phyloP scores from a whole-genome alignment of 2,113 vertebrate species.

The Myotis davidii region DNA sequence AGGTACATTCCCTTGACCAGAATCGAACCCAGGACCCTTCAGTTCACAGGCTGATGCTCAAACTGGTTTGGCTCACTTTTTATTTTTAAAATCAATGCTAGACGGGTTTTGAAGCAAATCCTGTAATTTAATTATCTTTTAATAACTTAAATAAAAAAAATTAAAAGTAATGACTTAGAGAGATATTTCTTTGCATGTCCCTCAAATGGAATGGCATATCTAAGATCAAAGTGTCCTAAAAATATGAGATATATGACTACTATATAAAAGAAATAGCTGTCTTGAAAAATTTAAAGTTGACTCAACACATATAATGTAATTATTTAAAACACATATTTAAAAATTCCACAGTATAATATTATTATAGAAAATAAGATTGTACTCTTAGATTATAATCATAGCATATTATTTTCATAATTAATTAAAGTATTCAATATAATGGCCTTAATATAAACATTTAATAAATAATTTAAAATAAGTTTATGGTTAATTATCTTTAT shows the following conservation, averaged over 20 bases:
- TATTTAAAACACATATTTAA: not conserved
- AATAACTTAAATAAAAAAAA: not conserved
- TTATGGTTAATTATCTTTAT: not conserved
- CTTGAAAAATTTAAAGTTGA: not conserved
- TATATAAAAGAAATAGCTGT: not conserved
- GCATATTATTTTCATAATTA: not conserved
- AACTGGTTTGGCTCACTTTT: not conserved
- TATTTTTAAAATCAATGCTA: not conserved
- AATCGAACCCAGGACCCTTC: too few relatives aligned
- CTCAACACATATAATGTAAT: not conserved
- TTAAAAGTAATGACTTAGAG: not conserved
- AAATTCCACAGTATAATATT: not conserved
- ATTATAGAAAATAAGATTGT: not conserved
- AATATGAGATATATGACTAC: not conserved
- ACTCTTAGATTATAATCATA: not conserved
- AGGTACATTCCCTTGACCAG: too few relatives aligned
- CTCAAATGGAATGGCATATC: not conserved
- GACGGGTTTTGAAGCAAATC: not conserved
- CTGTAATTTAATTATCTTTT: not conserved
- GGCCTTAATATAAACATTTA: not conserved
- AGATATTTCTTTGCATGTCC: not conserved
- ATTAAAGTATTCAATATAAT: not conserved
- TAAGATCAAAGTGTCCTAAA: not conserved
- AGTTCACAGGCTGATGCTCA: too few relatives aligned
- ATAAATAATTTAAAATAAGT: conserved; percentile 5